Evolutionary conservation across 2,113 vertebrate genomes (phyloP).

Genomic region (Ceuthmochares aereus): DNA sequence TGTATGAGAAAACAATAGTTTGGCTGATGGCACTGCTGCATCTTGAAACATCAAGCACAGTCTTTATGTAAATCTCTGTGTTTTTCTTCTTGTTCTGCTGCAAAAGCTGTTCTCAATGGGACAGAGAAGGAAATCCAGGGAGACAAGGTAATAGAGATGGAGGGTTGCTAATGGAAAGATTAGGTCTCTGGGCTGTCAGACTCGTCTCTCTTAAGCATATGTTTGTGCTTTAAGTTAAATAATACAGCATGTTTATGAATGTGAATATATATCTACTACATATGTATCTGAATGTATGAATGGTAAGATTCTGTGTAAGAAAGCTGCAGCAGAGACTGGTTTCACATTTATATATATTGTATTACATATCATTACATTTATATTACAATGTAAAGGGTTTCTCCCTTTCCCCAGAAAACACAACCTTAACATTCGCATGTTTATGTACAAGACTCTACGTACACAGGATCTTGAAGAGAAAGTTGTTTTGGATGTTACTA

Average conservation of each 20-base stretch:
- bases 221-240: conserved; percentile 75
- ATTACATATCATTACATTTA: conserved; percentile 39
- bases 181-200: conserved; percentile 73
- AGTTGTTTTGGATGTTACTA: neutral
- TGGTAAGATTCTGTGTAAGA: neutral
- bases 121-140: conserved; percentile 78
- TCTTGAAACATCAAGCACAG: conserved; percentile 66
- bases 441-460: neutral
- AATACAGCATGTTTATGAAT: conserved; percentile 57
- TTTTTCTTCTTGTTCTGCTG: conserved; percentile 64
- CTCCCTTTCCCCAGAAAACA: conserved; percentile 16
- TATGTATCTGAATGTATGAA: conserved; percentile 24
- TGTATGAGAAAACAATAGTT: conserved; percentile 39
- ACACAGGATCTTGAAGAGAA: neutral
- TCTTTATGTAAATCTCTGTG: conserved; percentile 74
- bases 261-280: neutral
- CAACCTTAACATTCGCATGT: conserved; percentile 37
- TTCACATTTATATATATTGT: neutral
- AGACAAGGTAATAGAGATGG: conserved; percentile 78
- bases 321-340: neutral
- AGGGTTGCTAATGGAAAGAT: conserved; percentile 76
- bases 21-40: neutral
- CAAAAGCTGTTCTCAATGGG: conserved; percentile 55
- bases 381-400: neutral
- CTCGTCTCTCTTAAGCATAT: conserved; percentile 73